Percentiles rank a stretch among this genome's conserved stretches.
Evolutionary conservation across 2,888 invertebrate genomes (phyloP).

Genomic region (Elegia similella): DNA sequence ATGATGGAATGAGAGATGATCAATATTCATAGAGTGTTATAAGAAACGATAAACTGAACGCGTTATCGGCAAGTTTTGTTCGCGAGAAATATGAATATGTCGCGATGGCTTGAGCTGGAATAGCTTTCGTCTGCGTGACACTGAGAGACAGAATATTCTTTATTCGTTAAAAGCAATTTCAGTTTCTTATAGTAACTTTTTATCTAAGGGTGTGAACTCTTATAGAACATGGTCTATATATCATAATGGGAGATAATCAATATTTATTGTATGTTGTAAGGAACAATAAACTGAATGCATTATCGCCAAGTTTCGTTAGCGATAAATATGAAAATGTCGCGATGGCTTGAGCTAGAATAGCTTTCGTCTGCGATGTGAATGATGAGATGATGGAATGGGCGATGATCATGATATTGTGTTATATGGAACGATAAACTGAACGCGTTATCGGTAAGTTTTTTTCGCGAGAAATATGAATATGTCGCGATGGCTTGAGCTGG

Average conservation of each 20-base stretch:
- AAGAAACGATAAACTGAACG: conserved; percentile 10
- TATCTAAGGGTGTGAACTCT: too few relatives aligned
- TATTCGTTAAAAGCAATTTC: too few relatives aligned
- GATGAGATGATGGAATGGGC: too few relatives aligned
- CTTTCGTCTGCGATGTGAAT: too few relatives aligned
- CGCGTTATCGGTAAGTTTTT: conserved; percentile 19
- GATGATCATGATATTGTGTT: conserved; percentile 6
- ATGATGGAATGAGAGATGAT: too few relatives aligned
- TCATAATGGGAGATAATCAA: not conserved
- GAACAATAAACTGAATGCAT: conserved; percentile 10
- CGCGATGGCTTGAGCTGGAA: conserved; percentile 8
- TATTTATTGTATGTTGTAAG: conserved; percentile 7
- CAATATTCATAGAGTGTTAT: conserved; percentile 3
- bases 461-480: conserved; percentile 20
- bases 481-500: conserved; percentile 12
- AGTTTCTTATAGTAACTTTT: too few relatives aligned
- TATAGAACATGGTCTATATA: too few relatives aligned
- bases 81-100: conserved; percentile 20
- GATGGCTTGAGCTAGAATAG: not conserved
- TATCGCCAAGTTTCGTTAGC: conserved; percentile 19
- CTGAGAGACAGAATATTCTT: not conserved
- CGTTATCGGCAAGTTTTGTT: conserved; percentile 19
- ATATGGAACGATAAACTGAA: conserved; percentile 9
- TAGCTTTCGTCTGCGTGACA: not conserved
- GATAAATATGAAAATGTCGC: conserved; percentile 21